Conservation (phyloP, 2,888 invertebrate species). For the Autographa pulchrina region DNA sequence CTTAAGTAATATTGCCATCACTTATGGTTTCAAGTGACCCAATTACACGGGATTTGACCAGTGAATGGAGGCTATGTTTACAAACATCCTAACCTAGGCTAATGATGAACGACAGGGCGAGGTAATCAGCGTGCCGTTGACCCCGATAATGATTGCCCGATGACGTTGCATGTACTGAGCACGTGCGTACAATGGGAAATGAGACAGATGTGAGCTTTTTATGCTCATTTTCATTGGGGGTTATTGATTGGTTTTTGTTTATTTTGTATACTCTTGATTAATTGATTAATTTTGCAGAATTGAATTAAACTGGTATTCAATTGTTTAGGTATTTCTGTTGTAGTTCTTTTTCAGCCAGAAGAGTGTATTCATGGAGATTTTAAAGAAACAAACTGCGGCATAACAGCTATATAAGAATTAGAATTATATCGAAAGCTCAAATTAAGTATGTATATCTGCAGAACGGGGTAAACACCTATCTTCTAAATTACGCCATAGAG, state of each 20-base stretch:
- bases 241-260: conserved; percentile 56
- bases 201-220: conserved; percentile 71
- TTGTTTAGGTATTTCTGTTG: not conserved
- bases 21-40: conserved; percentile 64
- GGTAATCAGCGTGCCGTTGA: conserved; percentile 87
- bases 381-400: no score
- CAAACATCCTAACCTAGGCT: conserved; percentile 89
- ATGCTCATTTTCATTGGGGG: conserved; percentile 50
- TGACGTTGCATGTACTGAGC: conserved; percentile 87
- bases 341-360: not conserved
- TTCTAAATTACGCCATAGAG: no score
- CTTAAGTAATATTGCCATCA: conserved; percentile 7
- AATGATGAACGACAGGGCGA: conserved; percentile 88
- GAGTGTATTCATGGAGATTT: no score
- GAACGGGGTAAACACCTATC: no score
- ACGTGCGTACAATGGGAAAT: conserved; percentile 73
- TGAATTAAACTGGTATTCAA: not conserved
- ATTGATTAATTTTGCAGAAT: conserved; percentile 7
- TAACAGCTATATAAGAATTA: no score
- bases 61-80: conserved; percentile 85
- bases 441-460: no score
- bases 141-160: conserved; percentile 88
- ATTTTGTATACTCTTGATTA: conserved; percentile 13
- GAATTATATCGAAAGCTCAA: no score
- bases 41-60: conserved; percentile 77